Base-by-base conservation (phyloP, 2,113 vertebrate genomes). In the Coturnix japonica region DNA sequence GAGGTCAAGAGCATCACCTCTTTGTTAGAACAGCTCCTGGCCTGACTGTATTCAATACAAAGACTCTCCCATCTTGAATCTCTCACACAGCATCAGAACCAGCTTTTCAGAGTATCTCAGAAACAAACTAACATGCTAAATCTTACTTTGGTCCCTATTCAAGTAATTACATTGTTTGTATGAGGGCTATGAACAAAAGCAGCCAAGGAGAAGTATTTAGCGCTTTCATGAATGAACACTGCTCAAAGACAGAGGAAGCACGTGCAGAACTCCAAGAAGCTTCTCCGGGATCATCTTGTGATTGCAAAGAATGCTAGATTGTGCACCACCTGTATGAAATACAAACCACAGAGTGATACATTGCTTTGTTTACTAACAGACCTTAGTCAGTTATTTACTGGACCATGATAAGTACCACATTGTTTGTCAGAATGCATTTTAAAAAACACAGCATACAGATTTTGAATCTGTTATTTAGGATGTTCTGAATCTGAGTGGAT, bases 281-380 rank as follows among this genome's bases (percentile, higher is more conserved):
- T 76, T 78, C 89, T 46, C 37, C 20, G 33, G 37, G 64, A 81
- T 79, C 72, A 75, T 76, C 54, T 89, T 51, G 44, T 4, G 0
- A 70, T 28, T 3, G 2, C 59, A 84, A 90, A 72, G 70, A 59
- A 90, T 13, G 39, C 23, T 4, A 31, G 19, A 79, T 44, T 0
- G 0, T 6, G 1, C 17, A 26, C 23, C 82, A 53, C 2, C 0
- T 23, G 33, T 1, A 4, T 3, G 9, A 74, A 84, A 86, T n/a
- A 74, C 56, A 88, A 89, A 79, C 46, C 71, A 66, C 21, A 26
- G 56, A 70, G 73, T 73, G 63, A 91, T 35, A 21, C 19, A 19
- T 28, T 73, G 53, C 20, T 56, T 73, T 39, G 70, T 43, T 80
- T 2, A 43, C n/a, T 59, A 76, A 81, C 37, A 89, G 70, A 26